Conservation (phyloP, 2,888 invertebrate species). For the Furcula furcula region DNA sequence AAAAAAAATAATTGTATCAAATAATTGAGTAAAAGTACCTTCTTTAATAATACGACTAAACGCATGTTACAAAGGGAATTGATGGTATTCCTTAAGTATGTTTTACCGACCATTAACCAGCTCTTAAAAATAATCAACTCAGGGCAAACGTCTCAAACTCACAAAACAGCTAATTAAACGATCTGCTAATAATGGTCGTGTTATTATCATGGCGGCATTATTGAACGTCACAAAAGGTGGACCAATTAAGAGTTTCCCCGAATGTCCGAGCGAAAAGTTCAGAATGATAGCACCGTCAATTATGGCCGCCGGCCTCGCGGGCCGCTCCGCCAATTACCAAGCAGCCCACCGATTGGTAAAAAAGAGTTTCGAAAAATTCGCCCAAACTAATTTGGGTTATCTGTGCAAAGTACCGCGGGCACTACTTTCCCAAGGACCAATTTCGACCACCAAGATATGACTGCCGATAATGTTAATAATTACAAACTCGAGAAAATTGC, state of each 20-base stretch:
- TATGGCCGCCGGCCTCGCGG: constrained; percentile 62
- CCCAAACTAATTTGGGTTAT: constrained; percentile 73
- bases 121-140: constrained; percentile 15
- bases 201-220: constrained; percentile 77
- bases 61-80: no score
- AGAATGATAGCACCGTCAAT: constrained; percentile 78
- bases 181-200: constrained; percentile 72
- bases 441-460: constrained; percentile 46
- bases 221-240: constrained; percentile 74
- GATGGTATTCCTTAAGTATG: constrained; percentile 13
- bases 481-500: constrained; percentile 54
- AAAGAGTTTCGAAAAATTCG: constrained; percentile 71
- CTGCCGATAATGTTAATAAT: constrained; percentile 62
- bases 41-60: no score
- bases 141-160: constrained; percentile 34
- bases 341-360: constrained; percentile 72
- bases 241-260: constrained; percentile 81
- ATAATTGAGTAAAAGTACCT: no score
- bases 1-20: no score
- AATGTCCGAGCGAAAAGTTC: constrained; percentile 72
- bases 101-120: constrained; percentile 20
- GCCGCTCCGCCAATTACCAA: constrained; percentile 70
- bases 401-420: constrained; percentile 53
- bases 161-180: constrained; percentile 65
- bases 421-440: constrained; percentile 53